Conservation (phyloP, 2,797 vertebrate species). For the Enteromius argenteus region DNA sequence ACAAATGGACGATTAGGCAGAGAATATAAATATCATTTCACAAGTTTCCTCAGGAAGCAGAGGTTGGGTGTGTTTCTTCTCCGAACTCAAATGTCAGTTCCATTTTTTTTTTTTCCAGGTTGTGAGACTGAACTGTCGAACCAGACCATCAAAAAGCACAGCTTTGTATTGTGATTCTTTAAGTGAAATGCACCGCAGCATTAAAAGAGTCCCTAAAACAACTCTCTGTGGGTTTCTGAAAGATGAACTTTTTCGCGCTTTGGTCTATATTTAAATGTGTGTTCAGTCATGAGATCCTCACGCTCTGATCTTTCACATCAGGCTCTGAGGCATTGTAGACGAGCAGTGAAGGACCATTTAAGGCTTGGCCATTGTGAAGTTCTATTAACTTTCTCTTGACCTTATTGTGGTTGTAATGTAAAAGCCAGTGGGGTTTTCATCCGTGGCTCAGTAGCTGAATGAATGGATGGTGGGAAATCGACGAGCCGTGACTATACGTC, state of each 20-base stretch:
- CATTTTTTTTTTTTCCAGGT: not conserved
- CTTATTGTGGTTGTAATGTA: constrained; percentile 65
- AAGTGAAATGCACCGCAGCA: not conserved
- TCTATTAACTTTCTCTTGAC: constrained; percentile 68
- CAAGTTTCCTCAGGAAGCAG: not conserved
- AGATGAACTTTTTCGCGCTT: not conserved
- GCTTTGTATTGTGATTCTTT: not conserved
- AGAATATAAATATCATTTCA: not conserved
- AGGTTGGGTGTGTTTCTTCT: not conserved
- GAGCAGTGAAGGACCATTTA: not conserved
- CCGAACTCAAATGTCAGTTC: not conserved
- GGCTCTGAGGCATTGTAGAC: constrained; percentile 6
- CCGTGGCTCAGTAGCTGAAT: constrained; percentile 59
- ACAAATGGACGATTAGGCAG: not conserved
- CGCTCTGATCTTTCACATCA: not conserved
- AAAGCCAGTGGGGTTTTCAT: constrained; percentile 51
- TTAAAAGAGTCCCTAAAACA: constrained; percentile 7
- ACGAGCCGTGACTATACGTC: constrained; percentile 69
- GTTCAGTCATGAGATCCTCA: not conserved
- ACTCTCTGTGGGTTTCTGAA: constrained; percentile 18
- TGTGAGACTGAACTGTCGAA: not conserved
- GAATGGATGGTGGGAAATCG: constrained; percentile 65
- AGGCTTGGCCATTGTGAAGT: constrained; percentile 37
- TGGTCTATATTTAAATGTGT: constrained; percentile 15
- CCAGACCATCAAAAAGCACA: not conserved